phyloP scores from a whole-genome alignment of 2,113 vertebrate genomes.

The Caretta caretta region DNA sequence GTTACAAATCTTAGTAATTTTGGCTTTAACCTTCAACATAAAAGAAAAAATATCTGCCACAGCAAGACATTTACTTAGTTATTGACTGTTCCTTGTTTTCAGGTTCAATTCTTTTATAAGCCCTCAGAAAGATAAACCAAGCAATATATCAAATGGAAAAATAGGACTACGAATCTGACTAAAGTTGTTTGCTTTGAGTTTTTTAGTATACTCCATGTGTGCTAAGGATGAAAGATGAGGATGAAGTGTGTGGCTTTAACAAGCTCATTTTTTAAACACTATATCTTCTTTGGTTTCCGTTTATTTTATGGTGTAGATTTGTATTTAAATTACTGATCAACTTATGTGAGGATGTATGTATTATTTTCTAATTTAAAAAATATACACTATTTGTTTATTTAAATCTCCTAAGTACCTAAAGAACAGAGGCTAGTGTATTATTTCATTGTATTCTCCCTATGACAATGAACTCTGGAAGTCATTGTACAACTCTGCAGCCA shows the following conservation, averaged over 20 bases:
- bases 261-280: not conserved
- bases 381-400: not conserved
- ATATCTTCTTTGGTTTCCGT: not conserved
- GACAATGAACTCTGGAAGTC: not conserved
- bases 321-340: not conserved
- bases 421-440: not conserved
- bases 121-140: slow-evolving; percentile 47
- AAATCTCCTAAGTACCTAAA: not conserved
- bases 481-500: not conserved
- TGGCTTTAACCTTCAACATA: slow-evolving; percentile 59
- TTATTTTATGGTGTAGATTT: not conserved
- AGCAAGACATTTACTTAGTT: slow-evolving; percentile 55
- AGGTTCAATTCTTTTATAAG: slow-evolving; percentile 38
- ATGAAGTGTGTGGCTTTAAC: not conserved
- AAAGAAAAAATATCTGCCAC: slow-evolving; percentile 38
- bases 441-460: not conserved
- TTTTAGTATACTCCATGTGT: slow-evolving; percentile 24
- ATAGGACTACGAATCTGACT: slow-evolving; percentile 14
- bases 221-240: not conserved
- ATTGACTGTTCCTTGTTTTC: slow-evolving; percentile 52
- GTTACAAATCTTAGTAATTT: slow-evolving; percentile 32
- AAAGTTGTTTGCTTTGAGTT: not conserved
- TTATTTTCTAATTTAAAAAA: not conserved
- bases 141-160: slow-evolving; percentile 41
- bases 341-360: not conserved